Base-by-base conservation (phyloP, 1,140 invertebrate species). In the Neelides sp. region DNA sequence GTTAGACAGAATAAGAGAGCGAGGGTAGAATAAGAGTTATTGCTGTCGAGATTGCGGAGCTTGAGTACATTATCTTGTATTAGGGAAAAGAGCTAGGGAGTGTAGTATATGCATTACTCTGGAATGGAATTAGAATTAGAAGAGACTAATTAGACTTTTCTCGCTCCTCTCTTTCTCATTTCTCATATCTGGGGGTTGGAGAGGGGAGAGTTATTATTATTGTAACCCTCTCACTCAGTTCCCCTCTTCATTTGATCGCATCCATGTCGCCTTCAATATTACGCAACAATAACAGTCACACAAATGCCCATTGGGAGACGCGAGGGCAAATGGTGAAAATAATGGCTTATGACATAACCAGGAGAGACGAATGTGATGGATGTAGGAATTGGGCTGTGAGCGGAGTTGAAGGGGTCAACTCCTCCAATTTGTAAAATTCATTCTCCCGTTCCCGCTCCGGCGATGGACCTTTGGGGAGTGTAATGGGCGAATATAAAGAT, bases 61-160 rank as follows among this genome's bases (percentile, higher is more conserved):
- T 30, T 35, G 39, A 48, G 41, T 48, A 48, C 48, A 50, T 54
- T 54, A 54, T 54, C 52, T 54, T 54, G 52, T 54, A 49, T 49
- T n/a, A n/a, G n/a, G n/a, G n/a, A n/a, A n/a, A n/a, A n/a, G n/a
- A n/a, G n/a, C n/a, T n/a, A n/a, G n/a, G n/a, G n/a, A n/a, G n/a
- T n/a, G n/a, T n/a, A n/a, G n/a, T n/a, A n/a, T n/a, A n/a, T n/a
- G n/a, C n/a, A n/a, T n/a, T n/a, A n/a, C n/a, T n/a, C n/a, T n/a
- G n/a, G n/a, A n/a, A n/a, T n/a, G n/a, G 41, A 45, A 28, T 54
- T 48, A 54, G 45, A 28, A 43, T 3, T 7, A 49, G 47, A 48
- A 37, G 47, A n/a, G 47, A 50, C 53, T 55, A 55, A 55, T 55
- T 55, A 55, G 48, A 55, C 53, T 48, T 55, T 50, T 55, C 53